A percentile compares a stretch with the other conserved stretches of the same genome.
Evolutionary conservation across 2,797 vertebrate genomes (phyloP).

Genomic region (Bovichtus variegatus): DNA sequence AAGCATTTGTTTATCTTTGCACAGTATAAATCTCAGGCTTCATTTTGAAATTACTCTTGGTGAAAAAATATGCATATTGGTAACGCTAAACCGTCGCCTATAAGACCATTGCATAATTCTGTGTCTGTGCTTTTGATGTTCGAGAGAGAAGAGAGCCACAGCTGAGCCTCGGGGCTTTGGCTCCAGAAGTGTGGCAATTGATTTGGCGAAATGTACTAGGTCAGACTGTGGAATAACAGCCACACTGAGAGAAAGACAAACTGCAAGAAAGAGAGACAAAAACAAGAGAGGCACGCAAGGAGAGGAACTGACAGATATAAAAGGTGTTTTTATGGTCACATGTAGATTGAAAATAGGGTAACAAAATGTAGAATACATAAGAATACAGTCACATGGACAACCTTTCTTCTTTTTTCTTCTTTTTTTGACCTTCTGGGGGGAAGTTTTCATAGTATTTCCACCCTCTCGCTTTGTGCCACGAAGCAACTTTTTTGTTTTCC

Average conservation of each 20-base stretch:
- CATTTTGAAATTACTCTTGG: constrained; percentile 12
- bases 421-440: background rate
- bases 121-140: constrained; percentile 54
- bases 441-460: background rate
- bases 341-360: background rate
- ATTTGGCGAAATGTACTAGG: constrained; percentile 66
- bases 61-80: constrained; percentile 36
- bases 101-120: constrained; percentile 43
- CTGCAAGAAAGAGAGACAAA: background rate
- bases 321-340: background rate
- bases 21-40: constrained; percentile 4
- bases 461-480: background rate
- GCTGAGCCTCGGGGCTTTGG: constrained; percentile 60
- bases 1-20: constrained; percentile 5
- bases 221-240: constrained; percentile 55
- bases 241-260: constrained; percentile 6
- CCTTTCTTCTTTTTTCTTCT: background rate
- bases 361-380: background rate
- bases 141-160: constrained; percentile 42
- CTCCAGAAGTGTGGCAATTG: constrained; percentile 69
- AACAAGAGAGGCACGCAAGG: background rate
- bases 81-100: constrained; percentile 28
- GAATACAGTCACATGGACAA: background rate
- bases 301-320: background rate
- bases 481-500: background rate